Conservation (phyloP, 1,140 invertebrate genomes). For the Monochamus saltuarius region DNA sequence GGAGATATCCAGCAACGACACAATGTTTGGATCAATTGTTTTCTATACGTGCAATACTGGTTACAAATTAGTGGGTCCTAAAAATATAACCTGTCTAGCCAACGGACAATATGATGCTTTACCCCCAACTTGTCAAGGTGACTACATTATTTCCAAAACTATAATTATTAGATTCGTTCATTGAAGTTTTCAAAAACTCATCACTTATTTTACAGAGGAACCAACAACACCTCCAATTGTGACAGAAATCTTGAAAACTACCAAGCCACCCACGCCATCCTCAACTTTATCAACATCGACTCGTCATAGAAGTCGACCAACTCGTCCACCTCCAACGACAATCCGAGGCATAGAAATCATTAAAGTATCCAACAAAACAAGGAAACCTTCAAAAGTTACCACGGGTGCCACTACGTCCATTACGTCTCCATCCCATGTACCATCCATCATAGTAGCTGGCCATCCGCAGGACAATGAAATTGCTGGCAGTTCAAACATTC, state of each 20-base stretch:
- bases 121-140: slow-evolving; percentile 69
- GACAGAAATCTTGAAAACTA: slow-evolving; percentile 20
- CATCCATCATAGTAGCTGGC: slow-evolving; percentile 63
- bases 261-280: slow-evolving; percentile 19
- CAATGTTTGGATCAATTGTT: slow-evolving; percentile 67
- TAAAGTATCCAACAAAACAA: slow-evolving; percentile 37
- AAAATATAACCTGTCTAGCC: slow-evolving; percentile 68
- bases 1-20: slow-evolving; percentile 64
- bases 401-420: slow-evolving; percentile 30
- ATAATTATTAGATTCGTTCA: slow-evolving; percentile 10
- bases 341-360: slow-evolving; percentile 38
- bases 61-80: slow-evolving; percentile 69
- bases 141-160: slow-evolving; percentile 9
- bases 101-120: slow-evolving; percentile 78
- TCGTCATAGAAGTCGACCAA: slow-evolving; percentile 47
- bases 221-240: slow-evolving; percentile 39
- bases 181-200: background rate
- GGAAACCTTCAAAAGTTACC: slow-evolving; percentile 10
- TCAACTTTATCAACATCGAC: slow-evolving; percentile 33
- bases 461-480: slow-evolving; percentile 65
- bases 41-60: slow-evolving; percentile 75
- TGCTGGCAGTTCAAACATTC: slow-evolving; percentile 55
- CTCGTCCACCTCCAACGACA: slow-evolving; percentile 50
- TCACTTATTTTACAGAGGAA: slow-evolving; percentile 21
- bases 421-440: slow-evolving; percentile 43